Conservation (phyloP, 2,797 vertebrate species). For the Ammospiza maritima region DNA sequence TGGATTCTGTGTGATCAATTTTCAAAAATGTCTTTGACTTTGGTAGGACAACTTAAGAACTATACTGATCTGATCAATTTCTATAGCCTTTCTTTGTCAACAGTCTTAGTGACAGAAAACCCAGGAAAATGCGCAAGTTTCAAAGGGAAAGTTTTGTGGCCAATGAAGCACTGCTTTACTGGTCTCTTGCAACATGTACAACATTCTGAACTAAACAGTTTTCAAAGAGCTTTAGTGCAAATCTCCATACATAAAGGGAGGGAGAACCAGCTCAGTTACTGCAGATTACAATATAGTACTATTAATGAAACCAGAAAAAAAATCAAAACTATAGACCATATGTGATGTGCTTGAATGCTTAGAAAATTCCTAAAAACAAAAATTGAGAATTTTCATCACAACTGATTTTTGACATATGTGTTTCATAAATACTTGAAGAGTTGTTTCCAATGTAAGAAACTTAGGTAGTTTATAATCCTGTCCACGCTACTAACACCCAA, state of each 20-base stretch:
- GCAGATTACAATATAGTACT: neutral
- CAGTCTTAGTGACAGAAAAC: neutral
- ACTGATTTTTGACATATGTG: constrained; percentile 52
- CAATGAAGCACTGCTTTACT: neutral
- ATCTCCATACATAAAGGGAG: neutral
- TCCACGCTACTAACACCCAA: neutral
- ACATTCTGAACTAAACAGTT: neutral
- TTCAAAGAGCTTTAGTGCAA: neutral
- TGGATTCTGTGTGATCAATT: neutral
- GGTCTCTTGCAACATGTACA: neutral
- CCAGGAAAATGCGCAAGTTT: neutral
- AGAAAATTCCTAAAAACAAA: constrained; percentile 7
- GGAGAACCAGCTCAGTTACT: constrained; percentile 20
- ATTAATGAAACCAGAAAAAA: neutral
- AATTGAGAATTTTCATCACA: constrained; percentile 64
- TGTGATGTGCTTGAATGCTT: neutral
- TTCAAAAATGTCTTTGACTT: neutral
- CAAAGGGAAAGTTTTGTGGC: neutral
- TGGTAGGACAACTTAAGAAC: neutral
- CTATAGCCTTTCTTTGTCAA: neutral
- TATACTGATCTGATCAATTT: neutral
- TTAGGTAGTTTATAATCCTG: constrained; percentile 20
- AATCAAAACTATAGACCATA: neutral
- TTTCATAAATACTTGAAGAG: constrained; percentile 53
- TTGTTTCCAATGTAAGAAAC: neutral